phyloP scores from a whole-genome alignment of 2,113 vertebrate genomes.

The human (Homo sapiens) region GRCh38 chr11:1134001-1134500 shows the following conservation, averaged over 20 bases:
- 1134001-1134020: fast-evolving
- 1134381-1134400: background rate
- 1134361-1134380: too few relatives aligned
- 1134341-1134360: background rate
- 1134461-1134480: background rate
- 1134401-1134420: background rate
- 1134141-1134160: background rate
- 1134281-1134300: too few relatives aligned
- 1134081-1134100: background rate
- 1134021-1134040: fast-evolving
- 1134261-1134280: fast-evolving
- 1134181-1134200: background rate
- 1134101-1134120: background rate
- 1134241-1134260: fast-evolving
- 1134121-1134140: background rate
- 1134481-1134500: background rate
- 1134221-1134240: fast-evolving
- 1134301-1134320: background rate
- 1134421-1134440: background rate
- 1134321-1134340: background rate
- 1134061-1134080: too few relatives aligned
- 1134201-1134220: fast-evolving
- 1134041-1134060: background rate
- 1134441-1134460: background rate
- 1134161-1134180: too few relatives aligned